Percentiles rank a stretch among this genome's conserved stretches.
Conservation (phyloP, 2,888 invertebrate species). For the Stegana nigrithorax region DNA sequence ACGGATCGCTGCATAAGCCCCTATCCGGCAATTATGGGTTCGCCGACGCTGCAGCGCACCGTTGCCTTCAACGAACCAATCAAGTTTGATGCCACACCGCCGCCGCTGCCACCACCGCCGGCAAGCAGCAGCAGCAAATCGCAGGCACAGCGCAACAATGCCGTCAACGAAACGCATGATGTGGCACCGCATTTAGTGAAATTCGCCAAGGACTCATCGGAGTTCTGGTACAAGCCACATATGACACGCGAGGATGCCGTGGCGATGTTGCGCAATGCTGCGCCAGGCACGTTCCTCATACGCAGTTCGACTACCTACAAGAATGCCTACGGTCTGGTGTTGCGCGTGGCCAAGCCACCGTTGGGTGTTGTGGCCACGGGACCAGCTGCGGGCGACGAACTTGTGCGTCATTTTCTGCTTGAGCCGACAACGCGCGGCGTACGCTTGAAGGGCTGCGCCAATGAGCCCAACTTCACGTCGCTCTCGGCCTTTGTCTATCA, state of each 20-base stretch:
- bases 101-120: constrained; percentile 39
- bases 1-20: constrained; percentile 75
- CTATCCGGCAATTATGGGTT: constrained; percentile 34
- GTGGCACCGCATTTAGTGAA: constrained; percentile 86
- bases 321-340: constrained; percentile 92
- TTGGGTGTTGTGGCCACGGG: constrained; percentile 72
- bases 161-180: constrained; percentile 76
- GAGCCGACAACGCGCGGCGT: constrained; percentile 98
- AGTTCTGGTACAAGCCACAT: constrained; percentile 97
- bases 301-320: constrained; percentile 82
- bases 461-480: constrained; percentile 97
- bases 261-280: constrained; percentile 83
- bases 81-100: background rate
- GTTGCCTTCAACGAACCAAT: background rate
- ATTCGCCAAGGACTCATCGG: constrained; percentile 90
- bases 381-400: constrained; percentile 75
- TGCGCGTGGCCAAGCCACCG: constrained; percentile 89
- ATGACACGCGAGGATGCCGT: constrained; percentile 97
- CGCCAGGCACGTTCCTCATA: constrained; percentile 95
- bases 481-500: constrained; percentile 97
- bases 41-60: background rate
- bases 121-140: too few relatives aligned
- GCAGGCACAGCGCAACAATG: too few relatives aligned
- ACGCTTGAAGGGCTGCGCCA: constrained; percentile 90
- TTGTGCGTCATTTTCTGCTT: constrained; percentile 95